These are phyloP conservation scores for Drosophila anomalata DNA, from an alignment of 2,888 invertebrate species.

Conservation along the genomic window DNA sequence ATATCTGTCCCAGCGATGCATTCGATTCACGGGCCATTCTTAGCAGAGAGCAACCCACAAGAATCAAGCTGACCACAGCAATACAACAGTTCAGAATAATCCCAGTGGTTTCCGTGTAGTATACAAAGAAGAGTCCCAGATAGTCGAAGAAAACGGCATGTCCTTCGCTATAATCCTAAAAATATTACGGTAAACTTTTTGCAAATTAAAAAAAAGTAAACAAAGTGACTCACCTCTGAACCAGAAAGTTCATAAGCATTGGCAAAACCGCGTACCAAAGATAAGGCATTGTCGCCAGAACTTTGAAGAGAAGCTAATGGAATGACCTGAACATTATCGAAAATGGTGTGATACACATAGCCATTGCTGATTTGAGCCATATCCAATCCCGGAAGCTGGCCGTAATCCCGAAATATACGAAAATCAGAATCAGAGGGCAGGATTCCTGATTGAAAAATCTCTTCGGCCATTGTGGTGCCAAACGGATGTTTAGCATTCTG, in stretches of 20 bases:
- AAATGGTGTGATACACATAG: conserved; percentile 90
- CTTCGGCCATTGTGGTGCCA: conserved; percentile 86
- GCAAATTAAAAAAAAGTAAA: neutral
- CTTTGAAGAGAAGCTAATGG: conserved; percentile 88
- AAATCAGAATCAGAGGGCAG: conserved; percentile 89
- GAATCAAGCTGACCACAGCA: conserved; percentile 79
- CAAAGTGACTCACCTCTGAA: conserved; percentile 62
- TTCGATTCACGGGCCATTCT: conserved; percentile 72
- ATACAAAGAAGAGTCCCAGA: conserved; percentile 88
- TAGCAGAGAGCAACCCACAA: conserved; percentile 72
- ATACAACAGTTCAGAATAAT: conserved; percentile 81
- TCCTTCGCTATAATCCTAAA: conserved; percentile 82
- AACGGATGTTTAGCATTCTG: conserved; percentile 85
- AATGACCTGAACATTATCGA: conserved; percentile 87
- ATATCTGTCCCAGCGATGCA: conserved; percentile 60
- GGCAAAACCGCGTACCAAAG: conserved; percentile 85
- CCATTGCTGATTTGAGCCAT: conserved; percentile 91
- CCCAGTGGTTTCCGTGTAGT: conserved; percentile 85
- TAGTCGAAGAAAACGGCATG: conserved; percentile 89
- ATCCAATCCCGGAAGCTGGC: conserved; percentile 89
- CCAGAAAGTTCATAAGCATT: conserved; percentile 82
- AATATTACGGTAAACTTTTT: neutral
- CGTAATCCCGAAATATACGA: conserved; percentile 87
- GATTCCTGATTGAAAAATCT: conserved; percentile 87
- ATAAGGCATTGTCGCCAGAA: conserved; percentile 89